Percentiles rank a stretch among this genome's conserved stretches.
Evolutionary conservation across 64 coral and sea anemone genomes (phyloP).

Genomic region (Dendrophyllia cribrosa): DNA sequence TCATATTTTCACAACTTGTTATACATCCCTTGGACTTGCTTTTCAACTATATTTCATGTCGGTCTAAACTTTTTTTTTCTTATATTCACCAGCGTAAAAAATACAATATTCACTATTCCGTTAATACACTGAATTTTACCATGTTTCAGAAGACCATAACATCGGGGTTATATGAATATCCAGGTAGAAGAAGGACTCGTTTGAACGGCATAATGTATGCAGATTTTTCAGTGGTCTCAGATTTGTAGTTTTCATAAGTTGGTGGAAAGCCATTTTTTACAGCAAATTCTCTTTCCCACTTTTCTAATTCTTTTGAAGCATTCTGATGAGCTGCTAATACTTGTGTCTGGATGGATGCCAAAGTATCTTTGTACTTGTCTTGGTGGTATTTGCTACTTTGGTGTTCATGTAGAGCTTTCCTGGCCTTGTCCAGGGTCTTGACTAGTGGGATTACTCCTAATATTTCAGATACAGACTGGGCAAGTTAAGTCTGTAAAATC

Average conservation of each 20-base stretch:
- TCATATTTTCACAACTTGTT: too few species aligned
- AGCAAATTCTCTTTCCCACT: not conserved
- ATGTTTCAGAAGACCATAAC: too few species aligned
- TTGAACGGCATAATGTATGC: too few species aligned
- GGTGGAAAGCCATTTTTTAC: not conserved
- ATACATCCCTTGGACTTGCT: too few species aligned
- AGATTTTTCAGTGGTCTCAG: not conserved
- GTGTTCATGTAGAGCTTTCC: not conserved
- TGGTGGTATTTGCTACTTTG: not conserved
- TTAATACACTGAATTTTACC: too few species aligned
- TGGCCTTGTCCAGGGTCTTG: not conserved
- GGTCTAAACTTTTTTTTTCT: too few species aligned
- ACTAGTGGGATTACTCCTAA: not conserved
- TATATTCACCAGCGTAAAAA: too few species aligned
- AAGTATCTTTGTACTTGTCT: not conserved
- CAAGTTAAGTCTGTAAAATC: not conserved
- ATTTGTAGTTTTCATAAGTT: not conserved
- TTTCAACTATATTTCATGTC: too few species aligned
- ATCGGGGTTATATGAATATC: too few species aligned
- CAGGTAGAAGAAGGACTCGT: too few species aligned
- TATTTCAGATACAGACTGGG: not conserved
- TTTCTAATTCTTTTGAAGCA: not conserved
- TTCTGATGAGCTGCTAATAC: slow-evolving; percentile 2
- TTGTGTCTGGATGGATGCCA: not conserved
- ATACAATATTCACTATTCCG: too few species aligned